Evolutionary conservation across 2,888 invertebrate species (phyloP).

Genomic region (Mellilla xanthometata): DNA sequence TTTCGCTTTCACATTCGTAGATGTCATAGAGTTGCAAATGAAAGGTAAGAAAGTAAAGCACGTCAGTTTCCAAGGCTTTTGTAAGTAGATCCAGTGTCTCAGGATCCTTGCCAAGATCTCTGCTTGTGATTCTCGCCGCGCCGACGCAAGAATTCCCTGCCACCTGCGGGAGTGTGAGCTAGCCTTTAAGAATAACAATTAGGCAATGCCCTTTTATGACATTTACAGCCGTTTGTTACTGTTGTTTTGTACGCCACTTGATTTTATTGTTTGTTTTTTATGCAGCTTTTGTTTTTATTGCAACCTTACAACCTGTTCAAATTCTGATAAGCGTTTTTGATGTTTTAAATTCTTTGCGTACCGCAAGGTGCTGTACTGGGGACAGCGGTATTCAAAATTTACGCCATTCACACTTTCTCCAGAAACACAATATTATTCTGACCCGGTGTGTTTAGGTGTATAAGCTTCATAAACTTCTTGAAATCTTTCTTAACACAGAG

Average conservation of each 20-base stretch:
- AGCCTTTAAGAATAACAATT: slow-evolving; percentile 24
- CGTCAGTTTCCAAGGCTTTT: no score
- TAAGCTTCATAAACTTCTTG: slow-evolving; percentile 8
- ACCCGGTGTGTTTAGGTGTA: not conserved
- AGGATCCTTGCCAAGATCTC: slow-evolving; percentile 22
- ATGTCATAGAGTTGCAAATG: no score
- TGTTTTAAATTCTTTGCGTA: not conserved
- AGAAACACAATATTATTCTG: slow-evolving; percentile 6
- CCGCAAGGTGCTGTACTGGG: slow-evolving; percentile 2
- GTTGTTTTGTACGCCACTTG: not conserved
- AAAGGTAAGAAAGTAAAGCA: no score
- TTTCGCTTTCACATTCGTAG: no score
- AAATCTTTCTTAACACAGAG: slow-evolving; percentile 9
- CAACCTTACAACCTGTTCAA: not conserved
- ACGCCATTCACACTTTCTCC: slow-evolving; percentile 1
- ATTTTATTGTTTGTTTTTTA: not conserved
- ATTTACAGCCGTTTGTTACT: slow-evolving; percentile 6
- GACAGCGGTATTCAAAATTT: slow-evolving; percentile 1
- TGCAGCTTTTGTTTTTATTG: not conserved
- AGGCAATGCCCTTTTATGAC: slow-evolving; percentile 14
- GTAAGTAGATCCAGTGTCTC: slow-evolving; percentile 1
- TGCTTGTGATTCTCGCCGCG: slow-evolving; percentile 24
- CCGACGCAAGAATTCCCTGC: slow-evolving; percentile 22
- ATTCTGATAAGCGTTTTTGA: not conserved
- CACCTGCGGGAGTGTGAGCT: slow-evolving; percentile 22